Base-by-base conservation (phyloP, 2,888 invertebrate species). In the Drosophila diplacantha region DNA sequence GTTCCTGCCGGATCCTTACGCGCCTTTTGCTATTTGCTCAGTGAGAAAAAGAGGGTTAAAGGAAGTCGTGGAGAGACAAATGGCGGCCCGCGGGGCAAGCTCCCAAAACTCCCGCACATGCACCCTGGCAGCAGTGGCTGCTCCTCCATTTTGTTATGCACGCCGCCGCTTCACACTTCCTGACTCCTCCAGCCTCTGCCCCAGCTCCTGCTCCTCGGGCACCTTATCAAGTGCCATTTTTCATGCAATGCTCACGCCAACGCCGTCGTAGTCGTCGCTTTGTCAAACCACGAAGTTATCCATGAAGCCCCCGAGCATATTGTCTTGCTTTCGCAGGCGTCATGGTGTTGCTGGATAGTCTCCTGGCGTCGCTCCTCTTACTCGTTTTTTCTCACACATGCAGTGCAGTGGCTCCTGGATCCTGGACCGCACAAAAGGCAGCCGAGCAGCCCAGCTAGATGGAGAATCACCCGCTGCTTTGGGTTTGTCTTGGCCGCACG, bases 21-120 rank as follows among this genome's bases (percentile, higher is more conserved):
- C 82, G 82, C 80, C 78, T 78, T 80, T 78, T 78, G 75, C 78
- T 78, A 82, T 78, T 82, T 78, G 73, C 82, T 77, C 82, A 74
- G 66, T 58, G 81, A 65, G 74, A 76, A 81, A 79, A 78, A 62
- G 62, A 16, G 55, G 44, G 34, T 29, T 46, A 54, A 29, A 20
- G 46, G 34, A 39, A 35, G 32, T 53, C 46, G 16, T 29, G 43
- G 32, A 37, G 56, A 72, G 76, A 79, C 76, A 79, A 76, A 78
- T 73, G 74, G 69, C 67, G 60, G 72, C 75, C 82, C 70, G 78
- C 66, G 78, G 73, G 75, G 75, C 61, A 53, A 58, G 34, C 49
- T 54, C 38, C 63, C 44, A 44, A 63, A 74, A 64, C 73, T 72
- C 75, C 57, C 60, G 26, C 34, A 65, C 41, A 52, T 61, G 57